Evolutionary conservation across 2,113 vertebrate genomes (phyloP), one percentile per base, ranked within the genome.

Genomic region (Platysteira castanea): DNA sequence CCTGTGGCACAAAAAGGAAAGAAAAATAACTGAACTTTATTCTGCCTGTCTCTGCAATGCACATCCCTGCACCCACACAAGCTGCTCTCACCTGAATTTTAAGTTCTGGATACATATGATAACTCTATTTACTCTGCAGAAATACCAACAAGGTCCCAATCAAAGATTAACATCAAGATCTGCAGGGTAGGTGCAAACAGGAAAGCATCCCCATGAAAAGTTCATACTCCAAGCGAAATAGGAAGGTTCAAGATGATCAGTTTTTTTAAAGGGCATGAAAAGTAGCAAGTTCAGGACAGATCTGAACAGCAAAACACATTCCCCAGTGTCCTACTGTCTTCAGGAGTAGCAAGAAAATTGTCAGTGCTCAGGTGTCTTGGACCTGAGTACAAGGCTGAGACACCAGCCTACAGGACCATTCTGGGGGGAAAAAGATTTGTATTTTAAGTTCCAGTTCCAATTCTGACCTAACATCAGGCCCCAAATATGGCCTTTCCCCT

Each of bases 11-110:
- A 53, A 84, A 81, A 83, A 80, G 11, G 42, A 52, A 57, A 44
- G 64, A 88, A 90, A 87, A 93, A 80, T 50, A 95, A 75, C 65
- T 50, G 74, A 87, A 74, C 41, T 82, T 35, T 30, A 35, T 84
- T 82, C 53, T 82, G 28, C 53, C 41, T 71, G 21, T 70, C 69
- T 71, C 41, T 81, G 60, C 47, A 44, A 17, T 22, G 47, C 74
- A 64, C 14, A 71, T 63, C 44, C 23, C 44, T 84, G 31, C 68
- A 77, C 23, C 46, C 80, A 49, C 50, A 49, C 10, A 15, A 33
- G 54, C 50, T 81, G 35, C 33, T 84, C 37, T 73, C 17, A 18
- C 82, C 46, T 90, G 35, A 95, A 90, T 90, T 93, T 94, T 90
- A 93, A 83, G 60, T 77, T 82, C 37, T 92, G 61, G 28, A 75